These are phyloP conservation scores for Chloropsis cyanopogon DNA, from an alignment of 2,113 vertebrate genomes.

Conservation along the genomic window DNA sequence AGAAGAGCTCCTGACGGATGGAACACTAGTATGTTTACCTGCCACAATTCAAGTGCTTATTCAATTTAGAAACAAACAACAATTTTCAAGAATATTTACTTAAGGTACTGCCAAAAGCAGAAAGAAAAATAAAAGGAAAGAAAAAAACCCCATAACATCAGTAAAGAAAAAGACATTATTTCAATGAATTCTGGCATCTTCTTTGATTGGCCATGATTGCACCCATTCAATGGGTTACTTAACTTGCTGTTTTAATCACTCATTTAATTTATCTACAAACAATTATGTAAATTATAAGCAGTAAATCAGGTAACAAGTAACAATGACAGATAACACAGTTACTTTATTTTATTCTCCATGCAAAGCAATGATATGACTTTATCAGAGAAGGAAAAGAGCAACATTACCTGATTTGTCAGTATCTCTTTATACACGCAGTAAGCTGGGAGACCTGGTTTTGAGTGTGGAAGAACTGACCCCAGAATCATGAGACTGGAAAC, in stretches of 20 bases:
- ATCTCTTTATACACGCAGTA: neutral
- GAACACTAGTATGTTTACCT: neutral
- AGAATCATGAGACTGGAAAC: neutral
- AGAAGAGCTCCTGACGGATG: neutral
- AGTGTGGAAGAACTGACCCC: neutral
- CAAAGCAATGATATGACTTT: neutral
- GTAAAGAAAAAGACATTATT: conserved; percentile 34
- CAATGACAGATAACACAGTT: conserved; percentile 31
- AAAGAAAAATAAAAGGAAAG: neutral
- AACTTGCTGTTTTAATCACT: conserved; percentile 28
- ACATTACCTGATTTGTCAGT: neutral
- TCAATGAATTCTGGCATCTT: neutral
- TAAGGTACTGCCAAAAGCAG: neutral
- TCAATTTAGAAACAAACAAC: conserved; percentile 2
- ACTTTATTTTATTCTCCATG: conserved; percentile 2
- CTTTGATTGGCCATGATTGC: conserved; percentile 28
- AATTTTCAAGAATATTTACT: conserved; percentile 29
- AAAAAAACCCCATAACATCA: neutral
- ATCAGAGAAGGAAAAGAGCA: neutral
- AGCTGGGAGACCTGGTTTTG: fast-evolving
- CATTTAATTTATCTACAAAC: conserved; percentile 50
- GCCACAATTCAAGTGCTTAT: neutral
- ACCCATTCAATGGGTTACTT: conserved; percentile 30
- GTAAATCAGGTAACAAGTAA: conserved; percentile 55
- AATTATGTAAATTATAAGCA: conserved; percentile 45